phyloP scores from a whole-genome alignment of 2,888 invertebrate species.

The Nymphalis polychloros region DNA sequence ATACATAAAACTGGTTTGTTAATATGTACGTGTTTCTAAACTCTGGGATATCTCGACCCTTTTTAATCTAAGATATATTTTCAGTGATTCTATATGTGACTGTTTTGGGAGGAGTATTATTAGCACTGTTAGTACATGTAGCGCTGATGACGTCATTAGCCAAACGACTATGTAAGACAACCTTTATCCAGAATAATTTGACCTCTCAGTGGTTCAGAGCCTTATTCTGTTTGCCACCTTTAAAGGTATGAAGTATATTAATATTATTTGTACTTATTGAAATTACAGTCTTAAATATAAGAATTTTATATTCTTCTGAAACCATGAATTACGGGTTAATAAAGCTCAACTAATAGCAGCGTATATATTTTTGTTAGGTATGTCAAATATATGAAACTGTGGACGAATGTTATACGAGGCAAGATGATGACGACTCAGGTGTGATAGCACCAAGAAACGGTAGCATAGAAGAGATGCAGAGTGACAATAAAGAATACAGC shows the following conservation, averaged over 20 bases:
- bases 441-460: constrained; percentile 46
- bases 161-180: constrained; percentile 53
- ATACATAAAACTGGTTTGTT: neutral
- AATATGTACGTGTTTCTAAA: too few species aligned
- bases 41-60: too few species aligned
- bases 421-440: constrained; percentile 59
- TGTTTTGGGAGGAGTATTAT: constrained; percentile 56
- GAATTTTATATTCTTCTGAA: constrained; percentile 1
- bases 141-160: constrained; percentile 53
- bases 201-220: constrained; percentile 53
- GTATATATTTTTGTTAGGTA: constrained; percentile 37
- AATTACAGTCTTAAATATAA: too few species aligned
- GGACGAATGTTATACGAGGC: constrained; percentile 50
- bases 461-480: constrained; percentile 66
- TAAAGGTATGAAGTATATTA: constrained; percentile 53
- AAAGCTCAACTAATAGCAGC: too few species aligned
- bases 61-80: constrained; percentile 33
- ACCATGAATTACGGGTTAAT: too few species aligned
- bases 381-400: constrained; percentile 53
- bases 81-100: constrained; percentile 66
- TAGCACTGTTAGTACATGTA: constrained; percentile 61
- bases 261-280: neutral
- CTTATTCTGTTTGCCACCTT: constrained; percentile 58
- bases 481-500: constrained; percentile 50
- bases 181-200: constrained; percentile 52